Evolutionary conservation across 64 coral and sea anemone genomes (phyloP), one percentile per base, ranked within the genome.

Genomic region (Hydrozoanthus tunicans): DNA sequence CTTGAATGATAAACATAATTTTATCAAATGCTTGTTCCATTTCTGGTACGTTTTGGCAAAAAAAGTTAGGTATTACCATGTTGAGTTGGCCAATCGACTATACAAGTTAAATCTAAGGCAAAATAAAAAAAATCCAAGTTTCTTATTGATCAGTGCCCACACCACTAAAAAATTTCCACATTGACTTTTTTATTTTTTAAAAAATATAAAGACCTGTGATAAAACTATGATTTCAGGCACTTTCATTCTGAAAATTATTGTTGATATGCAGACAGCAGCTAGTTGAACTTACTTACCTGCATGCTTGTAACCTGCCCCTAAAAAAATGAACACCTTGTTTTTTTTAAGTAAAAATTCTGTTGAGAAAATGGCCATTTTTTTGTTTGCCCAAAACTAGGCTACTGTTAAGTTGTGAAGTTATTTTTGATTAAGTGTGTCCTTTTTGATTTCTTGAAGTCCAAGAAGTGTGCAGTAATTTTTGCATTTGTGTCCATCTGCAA

Each of bases 401-500:
- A 25, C n/a, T 72, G 69, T 72, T 72, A 72, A 72, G 12, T 72
- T 72, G 17, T 27, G 12, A 72, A 25, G 69, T 72, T 72, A 72
- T 5, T 72, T 72, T 72, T 72, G 69, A 72, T 27, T 9, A 72
- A 24, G 17, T 3, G 69, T 72, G 69, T 24, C 69, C 69, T 26
- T 72, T 72, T 72, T 72, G 17, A 72, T 72, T 72, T 72, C 69
- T 72, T 72, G 69, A 72, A 72, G n/a, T 72, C 69, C 69, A 72
- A 72, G 69, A 72, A 25, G 5, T 76, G 51, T 51, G 73, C 32
- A 76, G 73, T 76, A 59, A 58, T 79, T 15, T 2, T 59, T 79
- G 77, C 53, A 59, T 13, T 59, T 79, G 54, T 79, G 27, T 77
- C 7, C 7, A 53, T 51, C 51, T 55, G 17, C 17, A 8, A 65